Evolutionary conservation across 1,140 invertebrate species (phyloP), one percentile per base, ranked within the genome.

Genomic region (Gonioctena quinquepunctata): DNA sequence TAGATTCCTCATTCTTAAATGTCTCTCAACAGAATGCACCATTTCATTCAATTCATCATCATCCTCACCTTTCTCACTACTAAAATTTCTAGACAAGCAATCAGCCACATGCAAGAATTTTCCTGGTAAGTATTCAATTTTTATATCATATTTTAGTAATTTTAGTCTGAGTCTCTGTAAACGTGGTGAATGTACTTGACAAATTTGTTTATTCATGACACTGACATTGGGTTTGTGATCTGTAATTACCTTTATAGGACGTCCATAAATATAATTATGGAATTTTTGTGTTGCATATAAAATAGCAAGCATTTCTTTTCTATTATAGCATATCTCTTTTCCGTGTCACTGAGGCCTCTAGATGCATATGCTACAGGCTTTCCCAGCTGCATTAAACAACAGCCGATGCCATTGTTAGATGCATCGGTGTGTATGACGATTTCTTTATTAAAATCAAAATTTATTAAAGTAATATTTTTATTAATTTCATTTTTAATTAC

Each of bases 191-290:
- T 33, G 28, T 8, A 63, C 23, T 64, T 63, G 50, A 64, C 13
- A 64, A 48, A 69, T 27, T 56, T 63, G 23, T 64, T 69, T 69
- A 13, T 63, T 64, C 22, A 19, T 13, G 16, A 69, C 33, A 16
- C 23, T n/a, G 13, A 64, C 50, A 13, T 64, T 23, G 3, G 60
- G 60, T 18, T 69, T 69, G 42, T 64, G 68, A 22, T 69, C 78
- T 27, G 72, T 77, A 49, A 77, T 50, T 5, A 79, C 63, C 8
- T 19, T 72, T 22, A 80, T 33, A 7, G 69, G 57, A 61, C 72
- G 69, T 18, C 81, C 81, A 70, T 72, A 80, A 19, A 81, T 57
- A 73, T 74, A 83, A 22, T 82, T 71, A 69, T 80, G 70, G 75
- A 82, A 81, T 71, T 70, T 76, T 50, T 69, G 67, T 19, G 71